A percentile compares a stretch with the other conserved stretches of the same genome.
Conservation (phyloP, 2,797 vertebrate genomes). For the Vireo griseus region DNA sequence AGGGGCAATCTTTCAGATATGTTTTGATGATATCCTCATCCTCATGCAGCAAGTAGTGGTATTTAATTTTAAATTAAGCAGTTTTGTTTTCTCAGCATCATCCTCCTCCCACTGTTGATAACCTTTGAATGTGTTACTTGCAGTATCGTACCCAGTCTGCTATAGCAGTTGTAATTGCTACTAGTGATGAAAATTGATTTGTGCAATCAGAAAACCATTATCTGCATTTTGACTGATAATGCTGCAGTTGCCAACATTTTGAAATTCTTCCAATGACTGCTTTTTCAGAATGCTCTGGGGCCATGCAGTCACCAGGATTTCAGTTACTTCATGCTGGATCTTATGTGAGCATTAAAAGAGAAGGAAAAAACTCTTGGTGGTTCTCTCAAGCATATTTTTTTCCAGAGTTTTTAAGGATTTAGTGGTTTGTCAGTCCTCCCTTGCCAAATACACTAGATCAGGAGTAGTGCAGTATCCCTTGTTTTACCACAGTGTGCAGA, state of each 20-base stretch:
- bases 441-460: background rate
- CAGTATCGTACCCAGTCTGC: background rate
- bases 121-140: background rate
- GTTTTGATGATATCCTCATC: conserved; percentile 9
- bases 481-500: background rate
- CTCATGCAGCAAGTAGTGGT: background rate
- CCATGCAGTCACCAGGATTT: background rate
- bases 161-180: background rate
- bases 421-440: background rate
- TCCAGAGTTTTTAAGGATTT: background rate
- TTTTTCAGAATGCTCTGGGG: background rate
- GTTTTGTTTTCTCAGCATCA: background rate
- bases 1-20: background rate
- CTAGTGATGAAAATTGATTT: conserved; percentile 45
- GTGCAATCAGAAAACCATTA: conserved; percentile 51
- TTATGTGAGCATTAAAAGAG: background rate
- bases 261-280: background rate
- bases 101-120: background rate
- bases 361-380: background rate
- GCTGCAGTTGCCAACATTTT: background rate
- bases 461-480: background rate
- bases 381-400: background rate
- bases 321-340: background rate
- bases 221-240: conserved; percentile 27
- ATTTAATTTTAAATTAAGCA: conserved; percentile 1